Evolutionary conservation across 2,888 invertebrate species (phyloP), one percentile per base, ranked within the genome.

Genomic region (Ferdinandea cuprea): DNA sequence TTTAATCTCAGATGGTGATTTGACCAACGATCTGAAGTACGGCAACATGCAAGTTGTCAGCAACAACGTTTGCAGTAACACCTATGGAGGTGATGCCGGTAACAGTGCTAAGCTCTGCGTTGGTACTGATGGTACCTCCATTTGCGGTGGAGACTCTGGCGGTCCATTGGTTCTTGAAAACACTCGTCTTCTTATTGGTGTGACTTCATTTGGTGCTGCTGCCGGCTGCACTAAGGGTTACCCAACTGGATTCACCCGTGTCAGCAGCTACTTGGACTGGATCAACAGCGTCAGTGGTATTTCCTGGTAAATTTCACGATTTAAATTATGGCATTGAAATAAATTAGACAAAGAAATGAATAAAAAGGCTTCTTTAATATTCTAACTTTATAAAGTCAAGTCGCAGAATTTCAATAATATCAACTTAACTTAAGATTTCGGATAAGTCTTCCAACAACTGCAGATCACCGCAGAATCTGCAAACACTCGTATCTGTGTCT

Each of bases 81-180:
- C 1, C 78, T 91, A 59, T 90, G 91, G 74, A 90, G 90, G 52
- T 87, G 88, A 59, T 37, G 35, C 35, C 1, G 35, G 35, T 3
- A n/a, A 37, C n/a, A 4, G n/a, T n/a, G 5, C 35, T n/a, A 37
- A 37, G 35, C 11, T 37, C 35, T 37, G 35, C 35, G 35, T n/a
- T 1, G 4, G 2, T 5, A 37, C 35, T 0, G 4, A n/a, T 11
- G 35, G n/a, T 1, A 37, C n/a, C 5, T 11, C 35, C 11, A 11
- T n/a, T n/a, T 37, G 35, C n/a, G 35, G 35, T 5, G 58, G 58
- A 6, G 58, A 58, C n/a, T 25, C 58, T 28, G 90, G 90, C 21
- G 91, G 91, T 3, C 91, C 90, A 0, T 76, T 91, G 11, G 89
- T 90, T 0, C 74, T 89, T 1, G 88, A 88, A 48, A 87, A 87